Percentiles rank a stretch among this genome's conserved stretches.
phyloP scores from a whole-genome alignment of 1,140 invertebrate genomes.

The Bombus impatiens region DNA sequence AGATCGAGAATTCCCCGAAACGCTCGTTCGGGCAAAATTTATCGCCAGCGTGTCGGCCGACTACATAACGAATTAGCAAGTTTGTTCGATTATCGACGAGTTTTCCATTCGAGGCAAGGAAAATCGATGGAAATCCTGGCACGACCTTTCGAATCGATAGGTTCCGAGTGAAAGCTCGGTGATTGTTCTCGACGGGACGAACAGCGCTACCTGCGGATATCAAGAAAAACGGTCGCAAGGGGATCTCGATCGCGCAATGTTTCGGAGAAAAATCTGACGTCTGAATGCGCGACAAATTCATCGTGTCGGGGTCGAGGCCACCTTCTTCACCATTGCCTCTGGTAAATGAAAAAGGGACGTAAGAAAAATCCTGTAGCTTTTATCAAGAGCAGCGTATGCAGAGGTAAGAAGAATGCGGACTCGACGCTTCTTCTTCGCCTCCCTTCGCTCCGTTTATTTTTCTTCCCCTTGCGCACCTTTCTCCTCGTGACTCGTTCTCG shows the following conservation, averaged over 20 bases:
- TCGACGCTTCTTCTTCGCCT: background rate
- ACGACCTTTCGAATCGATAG: no score
- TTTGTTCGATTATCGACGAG: no score
- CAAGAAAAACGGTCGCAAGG: no score
- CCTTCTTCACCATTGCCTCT: background rate
- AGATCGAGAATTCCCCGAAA: no score
- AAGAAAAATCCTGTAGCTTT: conserved; percentile 5
- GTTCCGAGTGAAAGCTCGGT: no score
- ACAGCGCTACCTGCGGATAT: no score
- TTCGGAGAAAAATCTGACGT: background rate
- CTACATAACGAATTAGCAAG: no score
- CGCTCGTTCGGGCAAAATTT: no score
- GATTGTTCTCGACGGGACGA: no score
- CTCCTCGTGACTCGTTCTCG: conserved; percentile 5
- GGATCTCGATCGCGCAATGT: background rate
- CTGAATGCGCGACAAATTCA: background rate
- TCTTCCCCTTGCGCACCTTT: background rate
- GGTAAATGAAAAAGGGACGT: background rate
- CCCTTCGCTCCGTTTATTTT: background rate
- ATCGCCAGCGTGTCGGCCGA: no score
- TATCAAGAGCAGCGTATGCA: conserved; percentile 16
- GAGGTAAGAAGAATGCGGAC: background rate
- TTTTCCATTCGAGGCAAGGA: no score
- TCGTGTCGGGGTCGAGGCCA: background rate
- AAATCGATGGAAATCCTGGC: no score